Evolutionary conservation across 2,797 vertebrate genomes (phyloP).

Genomic region (Myotis myotis): DNA sequence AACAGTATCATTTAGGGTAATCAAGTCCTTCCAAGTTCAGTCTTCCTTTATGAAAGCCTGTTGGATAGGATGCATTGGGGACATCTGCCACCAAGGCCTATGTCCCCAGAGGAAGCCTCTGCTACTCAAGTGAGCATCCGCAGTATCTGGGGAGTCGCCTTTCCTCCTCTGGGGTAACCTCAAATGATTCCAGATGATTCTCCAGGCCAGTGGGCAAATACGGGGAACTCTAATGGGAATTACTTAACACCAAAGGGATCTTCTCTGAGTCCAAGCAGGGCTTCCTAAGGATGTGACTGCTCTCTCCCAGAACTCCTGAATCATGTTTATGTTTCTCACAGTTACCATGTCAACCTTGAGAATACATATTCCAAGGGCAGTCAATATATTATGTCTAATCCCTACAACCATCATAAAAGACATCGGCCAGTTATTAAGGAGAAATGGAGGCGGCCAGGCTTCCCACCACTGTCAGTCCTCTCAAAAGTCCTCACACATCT

Average conservation of each 20-base stretch:
- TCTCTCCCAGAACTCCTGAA: neutral
- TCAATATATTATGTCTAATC: neutral
- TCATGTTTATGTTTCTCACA: neutral
- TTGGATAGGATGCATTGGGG: neutral
- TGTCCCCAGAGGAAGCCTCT: neutral
- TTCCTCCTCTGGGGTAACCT: neutral
- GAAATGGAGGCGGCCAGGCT: neutral
- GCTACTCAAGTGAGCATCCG: neutral
- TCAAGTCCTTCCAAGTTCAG: neutral
- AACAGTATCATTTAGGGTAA: neutral
- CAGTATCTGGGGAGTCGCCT: too few species aligned
- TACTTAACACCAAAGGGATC: neutral
- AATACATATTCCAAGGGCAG: neutral
- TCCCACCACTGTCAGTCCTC: neutral
- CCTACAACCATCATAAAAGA: neutral
- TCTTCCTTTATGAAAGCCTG: neutral
- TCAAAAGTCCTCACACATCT: constrained; percentile 16
- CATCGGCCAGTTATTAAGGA: neutral
- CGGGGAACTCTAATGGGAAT: neutral
- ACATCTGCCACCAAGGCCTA: neutral
- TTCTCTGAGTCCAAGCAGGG: neutral
- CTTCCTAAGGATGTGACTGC: neutral
- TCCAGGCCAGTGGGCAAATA: neutral
- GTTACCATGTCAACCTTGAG: neutral
- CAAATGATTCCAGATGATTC: neutral